These are phyloP conservation scores for Phlogophora meticulosa DNA, from an alignment of 2,888 invertebrate species.

Conservation along the genomic window DNA sequence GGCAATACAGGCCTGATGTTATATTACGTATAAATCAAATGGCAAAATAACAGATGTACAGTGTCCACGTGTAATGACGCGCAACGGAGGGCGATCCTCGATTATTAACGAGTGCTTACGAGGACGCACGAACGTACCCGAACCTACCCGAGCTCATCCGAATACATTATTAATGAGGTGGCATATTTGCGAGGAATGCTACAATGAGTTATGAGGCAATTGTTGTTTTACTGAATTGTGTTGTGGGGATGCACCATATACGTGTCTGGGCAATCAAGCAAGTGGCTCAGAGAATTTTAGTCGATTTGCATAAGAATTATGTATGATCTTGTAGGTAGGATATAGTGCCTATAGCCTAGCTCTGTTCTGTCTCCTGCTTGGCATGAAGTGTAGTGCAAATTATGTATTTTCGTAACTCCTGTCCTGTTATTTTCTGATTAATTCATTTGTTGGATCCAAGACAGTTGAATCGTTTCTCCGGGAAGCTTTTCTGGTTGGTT, in stretches of 20 bases:
- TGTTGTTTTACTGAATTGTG: constrained; percentile 16
- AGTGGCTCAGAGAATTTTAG: not conserved
- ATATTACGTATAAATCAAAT: constrained; percentile 39
- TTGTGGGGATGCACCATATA: constrained; percentile 4
- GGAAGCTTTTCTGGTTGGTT: no score
- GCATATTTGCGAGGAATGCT: constrained; percentile 41
- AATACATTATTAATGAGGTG: constrained; percentile 48
- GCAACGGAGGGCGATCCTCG: constrained; percentile 39
- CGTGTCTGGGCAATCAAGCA: constrained; percentile 10
- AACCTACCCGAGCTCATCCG: constrained; percentile 31
- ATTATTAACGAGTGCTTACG: constrained; percentile 39
- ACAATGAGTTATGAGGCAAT: constrained; percentile 4
- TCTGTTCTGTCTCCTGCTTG: not conserved
- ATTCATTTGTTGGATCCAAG: no score
- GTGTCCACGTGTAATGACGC: constrained; percentile 46
- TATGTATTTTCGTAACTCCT: no score
- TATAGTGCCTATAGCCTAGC: not conserved
- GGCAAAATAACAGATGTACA: constrained; percentile 50
- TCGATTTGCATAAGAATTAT: not conserved
- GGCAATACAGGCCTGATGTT: no score
- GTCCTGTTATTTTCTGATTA: no score
- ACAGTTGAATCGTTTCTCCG: no score
- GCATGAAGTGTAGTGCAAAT: no score
- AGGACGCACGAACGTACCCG: constrained; percentile 11
- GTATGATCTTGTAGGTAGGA: no score